Evolutionary conservation across 2,113 vertebrate genomes (phyloP).

Genomic region (Cromileptes altivelis): DNA sequence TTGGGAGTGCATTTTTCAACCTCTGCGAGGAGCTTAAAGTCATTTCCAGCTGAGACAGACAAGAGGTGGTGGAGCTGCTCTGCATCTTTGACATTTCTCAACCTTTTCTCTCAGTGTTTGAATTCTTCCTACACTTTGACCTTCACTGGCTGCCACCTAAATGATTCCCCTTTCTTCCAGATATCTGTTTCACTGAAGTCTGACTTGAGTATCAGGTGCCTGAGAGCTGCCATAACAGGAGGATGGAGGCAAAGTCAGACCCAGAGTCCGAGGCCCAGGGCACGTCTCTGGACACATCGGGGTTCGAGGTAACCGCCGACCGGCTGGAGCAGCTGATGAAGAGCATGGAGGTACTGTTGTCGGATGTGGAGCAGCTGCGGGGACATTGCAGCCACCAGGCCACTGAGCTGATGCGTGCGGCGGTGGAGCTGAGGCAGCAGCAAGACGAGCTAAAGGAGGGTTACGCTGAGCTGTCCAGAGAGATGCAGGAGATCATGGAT

Average conservation of each 20-base stretch:
- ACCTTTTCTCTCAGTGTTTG: conserved; percentile 5
- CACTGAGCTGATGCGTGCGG: conserved; percentile 82
- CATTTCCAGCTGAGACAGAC: conserved; percentile 22
- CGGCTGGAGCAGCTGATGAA: conserved; percentile 87
- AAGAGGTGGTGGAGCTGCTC: not conserved
- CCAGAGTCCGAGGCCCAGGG: not conserved
- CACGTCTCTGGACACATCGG: not conserved
- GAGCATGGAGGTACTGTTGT: conserved; percentile 89
- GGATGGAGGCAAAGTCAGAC: conserved; percentile 61
- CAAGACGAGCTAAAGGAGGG: conserved; percentile 87
- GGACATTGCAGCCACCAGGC: conserved; percentile 87
- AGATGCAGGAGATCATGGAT: conserved; percentile 86
- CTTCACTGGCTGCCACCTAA: conserved; percentile 20
- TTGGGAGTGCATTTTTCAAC: conserved; percentile 31
- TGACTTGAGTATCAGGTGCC: conserved; percentile 5
- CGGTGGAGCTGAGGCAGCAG: conserved; percentile 83
- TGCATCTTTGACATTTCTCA: conserved; percentile 12
- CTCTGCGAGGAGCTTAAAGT: conserved; percentile 48
- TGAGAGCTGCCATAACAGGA: conserved; percentile 4
- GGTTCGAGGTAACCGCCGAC: conserved; percentile 41
- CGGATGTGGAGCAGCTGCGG: conserved; percentile 89
- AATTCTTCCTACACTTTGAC: not conserved
- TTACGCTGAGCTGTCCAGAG: conserved; percentile 81
- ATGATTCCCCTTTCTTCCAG: conserved; percentile 48
- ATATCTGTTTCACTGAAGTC: conserved; percentile 35